A percentile compares a stretch with the other conserved stretches of the same genome.
Conservation (phyloP, 2,113 vertebrate genomes). For the Coryphaenoides rupestris region DNA sequence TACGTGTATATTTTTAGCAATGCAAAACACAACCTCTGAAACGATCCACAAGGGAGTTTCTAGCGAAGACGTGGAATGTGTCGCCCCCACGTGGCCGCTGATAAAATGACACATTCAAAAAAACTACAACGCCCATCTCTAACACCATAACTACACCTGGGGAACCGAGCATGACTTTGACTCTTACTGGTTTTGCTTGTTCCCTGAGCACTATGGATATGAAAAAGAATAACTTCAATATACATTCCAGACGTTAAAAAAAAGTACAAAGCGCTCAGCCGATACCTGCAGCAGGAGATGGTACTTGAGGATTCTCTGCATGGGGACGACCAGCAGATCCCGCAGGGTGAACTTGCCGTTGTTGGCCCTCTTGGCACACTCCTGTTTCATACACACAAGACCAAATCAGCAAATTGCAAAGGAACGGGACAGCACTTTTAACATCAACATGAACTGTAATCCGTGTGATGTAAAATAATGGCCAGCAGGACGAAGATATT, state of each 20-base stretch:
- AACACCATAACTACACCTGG: neutral
- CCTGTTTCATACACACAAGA: slow-evolving; percentile 58
- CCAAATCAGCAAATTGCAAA: neutral
- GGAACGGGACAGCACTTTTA: too few species aligned
- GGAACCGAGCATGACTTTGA: neutral
- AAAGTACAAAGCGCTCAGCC: too few species aligned
- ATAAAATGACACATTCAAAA: neutral
- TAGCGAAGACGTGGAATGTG: slow-evolving; percentile 37
- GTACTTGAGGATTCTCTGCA: slow-evolving; percentile 93
- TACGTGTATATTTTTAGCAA: too few species aligned
- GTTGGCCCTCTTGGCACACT: slow-evolving; percentile 93
- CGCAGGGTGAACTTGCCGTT: slow-evolving; percentile 90
- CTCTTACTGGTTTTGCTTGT: neutral
- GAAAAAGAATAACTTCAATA: neutral
- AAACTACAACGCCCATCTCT: neutral
- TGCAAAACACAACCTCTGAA: neutral
- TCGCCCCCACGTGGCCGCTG: slow-evolving; percentile 50
- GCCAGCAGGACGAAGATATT: too few species aligned
- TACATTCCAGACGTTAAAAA: too few species aligned
- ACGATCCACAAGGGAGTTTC: neutral
- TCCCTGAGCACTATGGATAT: neutral
- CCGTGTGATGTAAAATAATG: too few species aligned
- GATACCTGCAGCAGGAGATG: slow-evolving; percentile 89
- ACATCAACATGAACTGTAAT: too few species aligned
- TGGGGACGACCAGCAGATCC: slow-evolving; percentile 91